Base-by-base conservation (phyloP, 1,140 invertebrate genomes). In the Pissodes strobi region DNA sequence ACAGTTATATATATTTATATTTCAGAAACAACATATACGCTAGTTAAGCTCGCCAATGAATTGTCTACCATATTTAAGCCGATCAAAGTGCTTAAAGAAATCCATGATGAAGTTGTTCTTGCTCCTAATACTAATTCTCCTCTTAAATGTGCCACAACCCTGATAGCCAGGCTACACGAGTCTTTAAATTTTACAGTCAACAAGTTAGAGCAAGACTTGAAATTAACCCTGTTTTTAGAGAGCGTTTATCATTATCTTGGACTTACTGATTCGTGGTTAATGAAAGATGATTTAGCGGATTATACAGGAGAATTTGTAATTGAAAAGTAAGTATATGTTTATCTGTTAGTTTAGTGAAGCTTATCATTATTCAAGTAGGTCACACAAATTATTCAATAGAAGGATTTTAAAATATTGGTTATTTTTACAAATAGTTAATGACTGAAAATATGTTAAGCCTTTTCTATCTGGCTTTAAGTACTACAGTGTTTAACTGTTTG, bases 241-340 rank as follows among this genome's bases (percentile, higher is more conserved):
- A 81, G 79, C 69, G 71, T 83, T 52, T 78, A 72, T 43, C 79
- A 80, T 57, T 85, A 84, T 71, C 72, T 84, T 15, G 79, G 80
- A 51, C 79, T 85, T 38, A 80, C 83, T 18, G 80, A 84, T 45
- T 74, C 72, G 1, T 85, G 83, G 83, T 73, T 85, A 46, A 80
- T 75, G 13, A 80, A 82, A 60, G 82, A 83, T 58, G 76, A 79
- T 55, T 72, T 85, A 4, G 77, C 81, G 64, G 83, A 85, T 69
- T 80, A 77, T 71, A 78, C 79, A 46, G 69, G 79, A 12, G 84
- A 85, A 73, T 85, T 85, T 76, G 71, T 84, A 25, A 80, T 85
- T 61, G 59, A 67, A 30, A 80, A 77, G 80, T 83, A 69, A 69
- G 72, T 66, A 62, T 45, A 45, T 46, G 15, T 37, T 62, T 52